Conservation (phyloP, 2,797 vertebrate genomes). For the Manis crassicaudata region DNA sequence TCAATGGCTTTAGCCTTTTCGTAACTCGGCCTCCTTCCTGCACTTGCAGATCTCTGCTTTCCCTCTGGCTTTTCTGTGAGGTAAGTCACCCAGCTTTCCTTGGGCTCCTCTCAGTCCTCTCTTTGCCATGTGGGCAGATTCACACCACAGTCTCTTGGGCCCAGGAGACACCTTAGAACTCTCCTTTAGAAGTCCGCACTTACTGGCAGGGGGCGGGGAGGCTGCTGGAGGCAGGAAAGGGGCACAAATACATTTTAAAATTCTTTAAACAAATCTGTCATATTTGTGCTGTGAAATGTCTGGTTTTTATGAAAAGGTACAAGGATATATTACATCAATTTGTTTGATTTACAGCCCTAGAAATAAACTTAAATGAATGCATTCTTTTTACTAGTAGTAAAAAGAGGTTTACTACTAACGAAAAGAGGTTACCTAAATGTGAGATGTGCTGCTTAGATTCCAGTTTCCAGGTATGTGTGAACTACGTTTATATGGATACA, state of each 20-base stretch:
- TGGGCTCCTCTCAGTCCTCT: neutral
- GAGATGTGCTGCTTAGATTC: neutral
- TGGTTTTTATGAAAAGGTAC: neutral
- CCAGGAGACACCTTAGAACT: neutral
- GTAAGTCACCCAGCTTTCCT: neutral
- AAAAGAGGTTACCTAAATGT: neutral
- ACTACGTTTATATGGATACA: neutral
- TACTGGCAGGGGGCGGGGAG: neutral
- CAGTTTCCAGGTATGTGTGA: neutral
- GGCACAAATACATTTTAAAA: constrained; percentile 53
- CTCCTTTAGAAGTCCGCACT: neutral
- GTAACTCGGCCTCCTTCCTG: neutral
- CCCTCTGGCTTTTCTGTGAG: neutral
- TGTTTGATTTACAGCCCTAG: constrained; percentile 74
- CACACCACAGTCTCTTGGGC: neutral
- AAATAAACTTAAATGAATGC: constrained; percentile 54
- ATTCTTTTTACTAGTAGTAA: constrained; percentile 51
- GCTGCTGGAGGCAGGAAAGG: neutral
- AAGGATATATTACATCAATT: constrained; percentile 40
- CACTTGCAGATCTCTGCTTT: neutral
- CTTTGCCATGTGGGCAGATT: neutral
- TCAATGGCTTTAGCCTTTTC: neutral
- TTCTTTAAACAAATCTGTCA: constrained; percentile 75
- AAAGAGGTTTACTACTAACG: neutral
- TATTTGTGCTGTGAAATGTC: constrained; percentile 67